Evolutionary conservation across 2,888 invertebrate species (phyloP), one percentile per base, ranked within the genome.

Genomic region (Atethmia centrago): DNA sequence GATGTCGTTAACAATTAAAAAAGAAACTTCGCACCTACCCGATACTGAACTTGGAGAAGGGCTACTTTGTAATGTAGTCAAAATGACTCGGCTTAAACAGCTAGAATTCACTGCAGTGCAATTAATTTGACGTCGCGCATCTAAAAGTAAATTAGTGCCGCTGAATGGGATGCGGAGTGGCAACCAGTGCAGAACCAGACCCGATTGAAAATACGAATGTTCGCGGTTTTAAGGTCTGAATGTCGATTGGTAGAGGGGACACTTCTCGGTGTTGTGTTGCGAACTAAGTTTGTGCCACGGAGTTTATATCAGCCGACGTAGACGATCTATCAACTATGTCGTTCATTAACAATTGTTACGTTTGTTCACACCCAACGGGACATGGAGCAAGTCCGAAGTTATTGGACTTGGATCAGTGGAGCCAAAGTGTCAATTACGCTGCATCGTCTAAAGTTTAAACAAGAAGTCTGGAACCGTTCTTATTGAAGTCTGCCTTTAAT

Each of bases 91-190:
- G 71, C 74, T 80, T 82, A 64, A 84, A 74, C 66, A 79, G 74
- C 71, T 78, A 73, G 70, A 82, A 84, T 83, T 83, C 74, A 84
- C 87, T 88, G 90, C 87, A 88, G 87, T 88, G 87, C 80, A 86
- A 88, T 89, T 89, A 88, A 84, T 86, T 85, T 83, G 83, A 83
- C 76, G 82, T 76, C 67, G 72, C 71, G 83, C 80, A 69, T 84
- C 82, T 80, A 68, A 78, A 84, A 85, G 80, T 77, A 82, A 86
- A 84, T 82, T 81, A 80, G 83, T 83, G 71, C 56, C 49, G 67
- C 67, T 67, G 74, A 82, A 81, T 77, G 70, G 80, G 79, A 81
- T 82, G 80, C 75, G 65, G 70, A 72, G 71, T 73, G 76, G 77
- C 53, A 56, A 82, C 68, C 56, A 72, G 67, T 72, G 79, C 73